Evolutionary conservation across 2,888 invertebrate species (phyloP), one percentile per base, ranked within the genome.

Genomic region (Morpho deidamia): DNA sequence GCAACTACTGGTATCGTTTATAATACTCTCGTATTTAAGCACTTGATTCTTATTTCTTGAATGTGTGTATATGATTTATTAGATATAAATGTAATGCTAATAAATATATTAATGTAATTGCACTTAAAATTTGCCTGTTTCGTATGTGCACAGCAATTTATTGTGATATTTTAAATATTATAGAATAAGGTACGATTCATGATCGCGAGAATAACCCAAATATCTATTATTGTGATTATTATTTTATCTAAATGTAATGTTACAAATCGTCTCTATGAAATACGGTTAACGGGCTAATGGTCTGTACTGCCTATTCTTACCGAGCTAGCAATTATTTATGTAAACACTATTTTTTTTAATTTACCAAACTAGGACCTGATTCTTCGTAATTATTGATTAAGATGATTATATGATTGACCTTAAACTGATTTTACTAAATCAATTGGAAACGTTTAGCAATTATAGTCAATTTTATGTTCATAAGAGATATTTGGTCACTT

Each of bases 131-230:
- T 90, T 88, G 89, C 89, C 89, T 87, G 88, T 90, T 88, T 86
- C 83, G 83, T 90, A 88, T 87, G 81, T 87, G 90, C 90, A 90
- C 90, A 81, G 83, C 81, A 89, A 89, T 90, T 90, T 87, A 90
- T 88, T 90, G 89, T 90, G 89, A 90, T 90, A 90, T 90, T 90
- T 89, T 88, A 83, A 86, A 86, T 82, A 86, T 77, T 81, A 75
- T 87, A 88, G 86, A 74, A 72, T 88, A 89, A 87, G 87, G 74
- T 72, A 78, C 83, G 81, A 82, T 80, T 11, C 39, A 39, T 39
- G 39, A 39, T 39, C 39, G 7, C 78, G 74, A 72, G 73, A 74
- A 78, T 83, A 83, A 77, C 81, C 77, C 85, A 79, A 50, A 75
- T 83, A 85, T 79, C 81, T 83, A 78, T 83, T 74, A 73, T 80